Evolutionary conservation across 2,888 invertebrate species (phyloP).

Genomic region (Arrhopalites spinosus): DNA sequence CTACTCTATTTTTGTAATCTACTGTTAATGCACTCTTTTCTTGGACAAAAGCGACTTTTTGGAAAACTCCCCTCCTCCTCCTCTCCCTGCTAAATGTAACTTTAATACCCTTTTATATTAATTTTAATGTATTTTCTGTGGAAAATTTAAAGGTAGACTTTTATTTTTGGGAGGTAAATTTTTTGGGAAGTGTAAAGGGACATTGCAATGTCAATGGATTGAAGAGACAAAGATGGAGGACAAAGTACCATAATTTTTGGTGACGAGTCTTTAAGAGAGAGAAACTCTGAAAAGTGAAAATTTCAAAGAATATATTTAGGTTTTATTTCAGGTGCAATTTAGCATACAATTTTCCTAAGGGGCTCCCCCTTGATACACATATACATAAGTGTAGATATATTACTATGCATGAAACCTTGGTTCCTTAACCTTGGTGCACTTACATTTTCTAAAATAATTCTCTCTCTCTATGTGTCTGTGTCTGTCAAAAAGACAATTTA

Average conservation of each 20-base stretch:
- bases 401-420: conserved; percentile 26
- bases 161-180: too few relatives aligned
- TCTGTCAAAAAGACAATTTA: background rate
- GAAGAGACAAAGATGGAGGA: background rate
- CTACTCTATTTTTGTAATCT: background rate
- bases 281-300: background rate
- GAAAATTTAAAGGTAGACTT: too few relatives aligned
- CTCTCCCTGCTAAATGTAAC: too few relatives aligned
- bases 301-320: background rate
- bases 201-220: too few relatives aligned
- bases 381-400: background rate
- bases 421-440: conserved; percentile 48
- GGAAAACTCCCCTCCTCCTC: too few relatives aligned
- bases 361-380: background rate
- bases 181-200: too few relatives aligned
- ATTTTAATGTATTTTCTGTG: too few relatives aligned
- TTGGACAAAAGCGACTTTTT: too few relatives aligned
- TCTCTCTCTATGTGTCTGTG: background rate
- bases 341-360: background rate
- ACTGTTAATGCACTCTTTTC: background rate
- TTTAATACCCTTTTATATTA: too few relatives aligned
- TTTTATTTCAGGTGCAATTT: conserved; percentile 22
- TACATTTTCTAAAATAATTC: conserved; percentile 23
- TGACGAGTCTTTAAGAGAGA: too few relatives aligned
- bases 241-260: too few relatives aligned